Evolutionary conservation across 2,797 vertebrate species (phyloP).

Genomic region (Lithobates sylvaticus): DNA sequence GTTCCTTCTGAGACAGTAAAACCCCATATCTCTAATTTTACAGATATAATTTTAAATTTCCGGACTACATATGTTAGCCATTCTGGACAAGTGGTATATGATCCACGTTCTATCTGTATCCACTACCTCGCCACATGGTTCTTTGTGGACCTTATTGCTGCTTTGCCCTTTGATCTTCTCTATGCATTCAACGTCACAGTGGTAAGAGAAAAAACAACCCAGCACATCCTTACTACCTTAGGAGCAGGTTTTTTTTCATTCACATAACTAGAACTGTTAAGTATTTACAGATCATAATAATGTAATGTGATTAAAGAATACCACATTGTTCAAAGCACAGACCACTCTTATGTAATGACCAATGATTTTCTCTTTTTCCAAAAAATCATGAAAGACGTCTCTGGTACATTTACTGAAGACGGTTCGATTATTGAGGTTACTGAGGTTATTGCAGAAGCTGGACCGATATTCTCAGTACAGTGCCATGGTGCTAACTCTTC

Average conservation of each 20-base stretch:
- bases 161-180: slow-evolving; percentile 94
- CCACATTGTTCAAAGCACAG: too few species aligned
- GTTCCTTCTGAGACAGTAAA: not conserved
- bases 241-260: too few species aligned
- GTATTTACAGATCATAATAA: too few species aligned
- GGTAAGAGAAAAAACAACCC: slow-evolving; percentile 76
- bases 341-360: not conserved
- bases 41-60: slow-evolving; percentile 96
- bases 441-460: slow-evolving; percentile 93
- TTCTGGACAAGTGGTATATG: slow-evolving; percentile 93
- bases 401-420: slow-evolving; percentile 94
- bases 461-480: slow-evolving; percentile 97
- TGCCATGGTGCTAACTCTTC: slow-evolving; percentile 91
- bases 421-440: slow-evolving; percentile 87
- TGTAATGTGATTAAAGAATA: too few species aligned
- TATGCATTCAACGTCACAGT: slow-evolving; percentile 95
- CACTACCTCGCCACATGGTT: slow-evolving; percentile 97
- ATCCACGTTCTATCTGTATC: slow-evolving; percentile 90
- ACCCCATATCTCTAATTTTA: not conserved
- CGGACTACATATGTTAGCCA: slow-evolving; percentile 94
- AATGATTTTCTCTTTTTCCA: not conserved
- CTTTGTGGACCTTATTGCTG: slow-evolving; percentile 92
- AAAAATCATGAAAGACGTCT: slow-evolving; percentile 80
- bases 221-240: too few species aligned
- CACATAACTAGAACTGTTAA: too few species aligned